Evolutionary conservation across 2,888 invertebrate species (phyloP).

Genomic region (Pteria penguin): DNA sequence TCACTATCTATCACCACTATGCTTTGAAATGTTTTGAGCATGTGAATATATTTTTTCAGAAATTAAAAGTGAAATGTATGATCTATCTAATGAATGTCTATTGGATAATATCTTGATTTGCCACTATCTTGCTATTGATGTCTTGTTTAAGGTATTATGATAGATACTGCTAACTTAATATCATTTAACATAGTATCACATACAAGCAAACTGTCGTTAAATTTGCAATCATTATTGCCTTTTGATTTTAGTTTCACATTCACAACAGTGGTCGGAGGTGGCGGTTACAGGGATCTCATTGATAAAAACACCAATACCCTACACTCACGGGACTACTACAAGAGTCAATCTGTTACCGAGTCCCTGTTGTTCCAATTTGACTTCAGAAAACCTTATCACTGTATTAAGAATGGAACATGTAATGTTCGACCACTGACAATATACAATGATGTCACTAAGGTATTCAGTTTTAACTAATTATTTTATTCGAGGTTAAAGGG

Average conservation of each 20-base stretch:
- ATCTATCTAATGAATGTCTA: too few species aligned
- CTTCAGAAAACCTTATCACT: conserved; percentile 17
- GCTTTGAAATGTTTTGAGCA: too few species aligned
- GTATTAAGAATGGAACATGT: conserved; percentile 1
- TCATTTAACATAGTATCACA: too few species aligned
- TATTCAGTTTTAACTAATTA: too few species aligned
- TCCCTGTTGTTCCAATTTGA: conserved; percentile 11
- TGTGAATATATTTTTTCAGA: too few species aligned
- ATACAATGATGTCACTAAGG: conserved; percentile 7
- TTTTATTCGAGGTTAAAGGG: too few species aligned
- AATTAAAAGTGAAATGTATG: too few species aligned
- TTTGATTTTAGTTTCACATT: not conserved
- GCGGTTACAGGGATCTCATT: conserved; percentile 5
- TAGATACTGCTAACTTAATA: too few species aligned
- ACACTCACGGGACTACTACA: not conserved
- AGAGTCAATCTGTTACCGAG: not conserved
- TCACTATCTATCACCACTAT: too few species aligned
- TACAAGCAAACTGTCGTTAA: not conserved
- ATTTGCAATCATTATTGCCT: not conserved
- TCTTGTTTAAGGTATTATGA: too few species aligned
- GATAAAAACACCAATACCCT: not conserved
- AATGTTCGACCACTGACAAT: not conserved
- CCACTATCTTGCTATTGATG: too few species aligned
- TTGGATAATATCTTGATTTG: too few species aligned
- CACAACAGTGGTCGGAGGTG: not conserved